Conservation (phyloP, 2,888 invertebrate genomes). For the Melanchra persicariae region DNA sequence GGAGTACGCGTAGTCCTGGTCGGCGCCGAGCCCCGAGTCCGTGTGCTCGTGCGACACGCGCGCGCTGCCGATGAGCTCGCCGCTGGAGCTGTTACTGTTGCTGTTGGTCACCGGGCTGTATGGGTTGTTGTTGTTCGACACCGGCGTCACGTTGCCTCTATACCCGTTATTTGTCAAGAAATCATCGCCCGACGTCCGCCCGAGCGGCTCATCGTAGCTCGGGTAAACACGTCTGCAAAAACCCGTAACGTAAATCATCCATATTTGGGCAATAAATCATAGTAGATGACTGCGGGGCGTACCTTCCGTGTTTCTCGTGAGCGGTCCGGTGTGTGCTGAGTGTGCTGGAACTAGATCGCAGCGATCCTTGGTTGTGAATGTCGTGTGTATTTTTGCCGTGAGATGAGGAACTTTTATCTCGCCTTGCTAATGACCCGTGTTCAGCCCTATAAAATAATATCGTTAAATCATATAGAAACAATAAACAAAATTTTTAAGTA, state of each 20-base stretch:
- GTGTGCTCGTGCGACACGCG: constrained; percentile 94
- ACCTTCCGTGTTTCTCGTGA: constrained; percentile 66
- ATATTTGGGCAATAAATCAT: constrained; percentile 61
- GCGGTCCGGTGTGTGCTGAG: constrained; percentile 75
- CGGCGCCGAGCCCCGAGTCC: constrained; percentile 94
- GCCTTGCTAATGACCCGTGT: constrained; percentile 85
- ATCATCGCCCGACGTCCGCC: constrained; percentile 79
- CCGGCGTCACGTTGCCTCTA: constrained; percentile 82
- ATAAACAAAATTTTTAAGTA: neutral
- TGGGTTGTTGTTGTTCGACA: constrained; percentile 86
- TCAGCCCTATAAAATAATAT: constrained; percentile 70
- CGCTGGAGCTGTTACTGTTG: constrained; percentile 89
- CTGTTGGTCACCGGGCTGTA: constrained; percentile 89
- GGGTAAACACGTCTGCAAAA: constrained; percentile 86
- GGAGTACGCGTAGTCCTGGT: constrained; percentile 94
- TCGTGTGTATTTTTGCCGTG: constrained; percentile 83
- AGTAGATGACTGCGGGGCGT: constrained; percentile 49
- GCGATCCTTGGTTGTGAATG: constrained; percentile 88
- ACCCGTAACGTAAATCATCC: constrained; percentile 63
- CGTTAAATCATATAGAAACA: neutral
- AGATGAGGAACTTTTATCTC: constrained; percentile 83
- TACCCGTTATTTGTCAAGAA: constrained; percentile 88
- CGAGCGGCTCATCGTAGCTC: constrained; percentile 83
- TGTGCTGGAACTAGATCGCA: constrained; percentile 91
- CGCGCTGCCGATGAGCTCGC: constrained; percentile 88